Base-by-base conservation (phyloP, 2,888 invertebrate species). In the Sthenelais limicola region DNA sequence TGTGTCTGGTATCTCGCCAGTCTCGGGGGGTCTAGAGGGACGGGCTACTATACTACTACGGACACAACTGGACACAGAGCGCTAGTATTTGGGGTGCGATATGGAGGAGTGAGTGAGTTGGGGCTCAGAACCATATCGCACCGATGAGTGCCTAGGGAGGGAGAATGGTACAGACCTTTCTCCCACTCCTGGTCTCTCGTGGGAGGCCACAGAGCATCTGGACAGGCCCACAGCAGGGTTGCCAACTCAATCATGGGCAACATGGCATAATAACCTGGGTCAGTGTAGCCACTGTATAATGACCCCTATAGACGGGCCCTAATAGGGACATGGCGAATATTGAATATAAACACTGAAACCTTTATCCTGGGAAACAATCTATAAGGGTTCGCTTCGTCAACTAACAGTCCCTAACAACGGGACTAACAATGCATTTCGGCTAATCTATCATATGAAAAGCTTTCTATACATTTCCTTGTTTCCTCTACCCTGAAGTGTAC, bases 231-330 rank as follows among this genome's bases (percentile, higher is more conserved):
- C 62, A 62, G 62, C 38, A 43, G 62, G 62, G 62, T 62, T 35
- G 24, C 62, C 62, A 1, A 35, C 35, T 21, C 21, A 62, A 43
- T 43, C 62, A 62, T 26, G n/a, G 62, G 24, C 62, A 62, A 62
- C 62, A 62, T 62, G 62, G 62, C 62, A 62, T 62, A 62, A 62
- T 62, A 62, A 62, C 38, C 26, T n/a, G n/a, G n/a, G n/a, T n/a
- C n/a, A n/a, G n/a, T n/a, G n/a, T n/a, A n/a, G n/a, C n/a, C n/a
- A n/a, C n/a, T n/a, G n/a, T n/a, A n/a, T n/a, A n/a, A n/a, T n/a
- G n/a, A n/a, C n/a, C n/a, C n/a, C n/a, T n/a, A n/a, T n/a, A n/a
- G n/a, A n/a, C n/a, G n/a, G n/a, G n/a, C n/a, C n/a, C n/a, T n/a
- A n/a, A n/a, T n/a, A n/a, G n/a, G n/a, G n/a, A n/a, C n/a, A n/a